phyloP scores from a whole-genome alignment of 1,140 invertebrate genomes.

The Lysiphlebus fabarum region DNA sequence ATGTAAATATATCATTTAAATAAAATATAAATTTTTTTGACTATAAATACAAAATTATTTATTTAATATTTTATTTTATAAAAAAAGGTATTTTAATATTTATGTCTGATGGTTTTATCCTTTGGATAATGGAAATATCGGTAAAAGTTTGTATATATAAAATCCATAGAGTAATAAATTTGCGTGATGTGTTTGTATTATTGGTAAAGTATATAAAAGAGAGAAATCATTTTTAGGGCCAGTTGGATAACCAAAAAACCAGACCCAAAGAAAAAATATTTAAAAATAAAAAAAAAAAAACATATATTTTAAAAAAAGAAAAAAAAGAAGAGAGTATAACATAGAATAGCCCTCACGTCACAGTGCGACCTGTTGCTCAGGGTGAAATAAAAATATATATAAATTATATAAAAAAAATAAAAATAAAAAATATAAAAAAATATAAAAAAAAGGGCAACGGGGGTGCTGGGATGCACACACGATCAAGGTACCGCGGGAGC shows the following conservation, averaged over 20 bases:
- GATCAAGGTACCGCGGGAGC: constrained; percentile 23
- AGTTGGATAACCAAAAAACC: constrained; percentile 2
- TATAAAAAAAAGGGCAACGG: constrained; percentile 29
- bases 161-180: constrained; percentile 36
- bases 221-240: constrained; percentile 27
- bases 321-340: constrained; percentile 8
- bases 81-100: no score
- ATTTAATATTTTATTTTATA: no score
- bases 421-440: constrained; percentile 7
- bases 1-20: no score
- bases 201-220: constrained; percentile 11
- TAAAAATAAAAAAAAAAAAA: constrained; percentile 8
- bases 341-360: constrained; percentile 34
- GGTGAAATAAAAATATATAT: constrained; percentile 12
- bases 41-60: no score
- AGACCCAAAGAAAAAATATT: constrained; percentile 13
- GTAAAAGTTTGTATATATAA: not conserved
- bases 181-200: constrained; percentile 23
- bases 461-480: constrained; percentile 27
- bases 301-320: constrained; percentile 10
- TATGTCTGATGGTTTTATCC: no score
- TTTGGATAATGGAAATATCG: not conserved
- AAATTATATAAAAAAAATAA: no score
- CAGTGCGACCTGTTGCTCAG: constrained; percentile 43
- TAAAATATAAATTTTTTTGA: no score